phyloP scores from a whole-genome alignment of 2,888 invertebrate species.

The Andrena minutula region DNA sequence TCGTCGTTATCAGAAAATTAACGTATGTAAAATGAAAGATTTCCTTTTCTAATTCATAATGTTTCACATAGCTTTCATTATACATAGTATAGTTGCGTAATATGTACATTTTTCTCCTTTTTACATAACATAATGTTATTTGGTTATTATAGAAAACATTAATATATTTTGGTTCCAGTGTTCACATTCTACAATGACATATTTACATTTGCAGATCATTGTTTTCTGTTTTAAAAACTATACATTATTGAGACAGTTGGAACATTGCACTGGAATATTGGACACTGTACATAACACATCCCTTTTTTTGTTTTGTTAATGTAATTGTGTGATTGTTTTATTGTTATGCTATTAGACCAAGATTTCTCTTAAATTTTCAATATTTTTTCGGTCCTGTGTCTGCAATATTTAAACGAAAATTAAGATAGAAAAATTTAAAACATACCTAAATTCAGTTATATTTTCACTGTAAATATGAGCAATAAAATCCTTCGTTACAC shows the following conservation, averaged over 20 bases:
- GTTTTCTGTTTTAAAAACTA: conserved; percentile 35
- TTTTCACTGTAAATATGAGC: conserved; percentile 54
- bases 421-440: conserved; percentile 63
- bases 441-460: conserved; percentile 45
- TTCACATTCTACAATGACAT: conserved; percentile 45
- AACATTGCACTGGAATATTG: conserved; percentile 45
- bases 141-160: conserved; percentile 65
- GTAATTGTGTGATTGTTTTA: conserved; percentile 34
- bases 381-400: conserved; percentile 48
- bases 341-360: conserved; percentile 45
- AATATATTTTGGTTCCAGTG: conserved; percentile 64
- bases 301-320: conserved; percentile 34
- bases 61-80: conserved; percentile 65
- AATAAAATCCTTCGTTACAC: conserved; percentile 69
- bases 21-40: conserved; percentile 59
- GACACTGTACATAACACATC: conserved; percentile 56
- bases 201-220: conserved; percentile 59
- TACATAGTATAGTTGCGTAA: conserved; percentile 60
- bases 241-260: conserved; percentile 29
- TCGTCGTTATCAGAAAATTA: conserved; percentile 43
- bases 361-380: conserved; percentile 39
- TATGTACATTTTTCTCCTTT: conserved; percentile 55
- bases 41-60: conserved; percentile 60
- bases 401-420: conserved; percentile 61
- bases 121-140: conserved; percentile 63